These are phyloP conservation scores for Cetoscarus ocellatus DNA, from an alignment of 2,797 vertebrate species.

Conservation along the genomic window DNA sequence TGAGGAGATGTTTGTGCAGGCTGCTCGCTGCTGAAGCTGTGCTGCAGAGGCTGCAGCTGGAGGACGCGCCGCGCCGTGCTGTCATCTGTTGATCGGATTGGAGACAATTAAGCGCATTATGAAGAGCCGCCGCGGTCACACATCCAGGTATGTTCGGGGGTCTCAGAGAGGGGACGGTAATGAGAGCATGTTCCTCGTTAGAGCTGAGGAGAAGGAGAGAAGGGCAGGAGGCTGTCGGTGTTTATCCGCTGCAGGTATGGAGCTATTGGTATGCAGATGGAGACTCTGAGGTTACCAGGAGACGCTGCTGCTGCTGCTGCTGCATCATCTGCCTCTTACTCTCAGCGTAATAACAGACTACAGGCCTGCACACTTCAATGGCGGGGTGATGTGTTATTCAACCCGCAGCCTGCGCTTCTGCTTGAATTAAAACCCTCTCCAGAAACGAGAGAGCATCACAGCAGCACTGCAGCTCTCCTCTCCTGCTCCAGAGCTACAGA, in stretches of 20 bases:
- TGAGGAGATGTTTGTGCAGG: constrained; percentile 37
- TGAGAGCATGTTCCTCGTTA: background rate
- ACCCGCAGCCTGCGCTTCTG: constrained; percentile 24
- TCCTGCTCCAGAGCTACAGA: constrained; percentile 4
- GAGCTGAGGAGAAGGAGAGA: constrained; percentile 2
- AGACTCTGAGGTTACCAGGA: constrained; percentile 73
- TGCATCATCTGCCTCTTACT: constrained; percentile 39
- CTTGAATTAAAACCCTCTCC: constrained; percentile 52
- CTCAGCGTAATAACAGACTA: constrained; percentile 41
- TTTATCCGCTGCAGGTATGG: constrained; percentile 48
- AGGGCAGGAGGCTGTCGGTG: constrained; percentile 6
- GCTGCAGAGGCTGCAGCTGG: constrained; percentile 40
- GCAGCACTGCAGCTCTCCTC: constrained; percentile 38
- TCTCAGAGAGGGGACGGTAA: background rate
- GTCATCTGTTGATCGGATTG: constrained; percentile 77
- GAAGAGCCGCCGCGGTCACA: constrained; percentile 68
- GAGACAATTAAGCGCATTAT: constrained; percentile 69
- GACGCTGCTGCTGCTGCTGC: constrained; percentile 51
- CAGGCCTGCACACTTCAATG: constrained; percentile 54
- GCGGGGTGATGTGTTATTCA: constrained; percentile 56
- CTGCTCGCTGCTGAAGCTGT: constrained; percentile 25
- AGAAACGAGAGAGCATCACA: background rate
- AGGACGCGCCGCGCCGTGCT: constrained; percentile 35
- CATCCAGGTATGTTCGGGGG: constrained; percentile 71
- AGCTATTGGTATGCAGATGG: constrained; percentile 73